Conservation (phyloP, 2,113 vertebrate species). For the Bolborhynchus lineola region DNA sequence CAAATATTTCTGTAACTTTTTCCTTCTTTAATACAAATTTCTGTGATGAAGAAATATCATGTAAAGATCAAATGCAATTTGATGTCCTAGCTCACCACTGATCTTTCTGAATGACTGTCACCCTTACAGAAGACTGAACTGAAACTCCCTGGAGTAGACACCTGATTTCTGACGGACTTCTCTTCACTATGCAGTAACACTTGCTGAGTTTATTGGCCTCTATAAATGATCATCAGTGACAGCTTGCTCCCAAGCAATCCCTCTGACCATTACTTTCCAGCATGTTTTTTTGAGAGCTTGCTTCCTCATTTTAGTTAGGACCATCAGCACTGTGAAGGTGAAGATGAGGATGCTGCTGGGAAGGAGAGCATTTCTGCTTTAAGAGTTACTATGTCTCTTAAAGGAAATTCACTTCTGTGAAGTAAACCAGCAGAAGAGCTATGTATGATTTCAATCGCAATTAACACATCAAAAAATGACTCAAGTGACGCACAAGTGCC, state of each 20-base stretch:
- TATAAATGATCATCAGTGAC: neutral
- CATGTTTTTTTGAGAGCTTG: neutral
- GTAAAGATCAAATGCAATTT: constrained; percentile 36
- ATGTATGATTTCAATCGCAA: constrained; percentile 12
- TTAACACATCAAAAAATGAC: constrained; percentile 1
- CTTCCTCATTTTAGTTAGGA: neutral
- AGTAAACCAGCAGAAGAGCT: constrained; percentile 7
- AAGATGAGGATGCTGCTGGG: constrained; percentile 14
- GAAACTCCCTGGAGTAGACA: neutral
- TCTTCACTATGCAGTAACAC: neutral
- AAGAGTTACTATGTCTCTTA: neutral
- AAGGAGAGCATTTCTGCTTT: neutral
- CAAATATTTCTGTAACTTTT: constrained; percentile 42
- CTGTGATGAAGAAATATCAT: neutral
- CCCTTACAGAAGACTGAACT: neutral
- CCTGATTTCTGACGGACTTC: neutral
- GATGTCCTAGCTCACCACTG: neutral
- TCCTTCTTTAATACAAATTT: constrained; percentile 6
- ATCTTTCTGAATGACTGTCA: neutral
- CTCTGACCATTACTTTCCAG: neutral
- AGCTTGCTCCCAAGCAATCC: neutral
- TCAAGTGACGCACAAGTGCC: constrained; percentile 35
- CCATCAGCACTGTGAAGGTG: neutral
- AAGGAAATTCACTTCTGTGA: constrained; percentile 13
- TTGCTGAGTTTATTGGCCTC: neutral